Evolutionary conservation across 2,888 invertebrate species (phyloP).

Genomic region (Coenonympha glycerion): DNA sequence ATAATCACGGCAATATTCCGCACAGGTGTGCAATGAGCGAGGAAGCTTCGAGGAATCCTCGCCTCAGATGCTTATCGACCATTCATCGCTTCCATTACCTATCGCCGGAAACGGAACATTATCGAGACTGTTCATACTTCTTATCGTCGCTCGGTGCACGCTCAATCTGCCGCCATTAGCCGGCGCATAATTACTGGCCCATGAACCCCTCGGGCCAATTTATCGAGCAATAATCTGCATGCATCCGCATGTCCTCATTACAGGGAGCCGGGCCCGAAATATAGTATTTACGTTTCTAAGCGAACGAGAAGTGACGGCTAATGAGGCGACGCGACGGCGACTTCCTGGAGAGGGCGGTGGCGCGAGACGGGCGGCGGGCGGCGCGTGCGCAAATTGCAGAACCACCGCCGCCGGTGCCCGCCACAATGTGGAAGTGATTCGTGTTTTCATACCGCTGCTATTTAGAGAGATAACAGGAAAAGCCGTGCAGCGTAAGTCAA

Average conservation of each 20-base stretch:
- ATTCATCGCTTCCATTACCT: slow-evolving; percentile 25
- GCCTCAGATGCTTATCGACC: slow-evolving; percentile 19
- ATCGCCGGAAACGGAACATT: slow-evolving; percentile 25
- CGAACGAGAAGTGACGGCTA: slow-evolving; percentile 25
- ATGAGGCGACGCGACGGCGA: slow-evolving; percentile 29
- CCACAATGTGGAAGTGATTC: slow-evolving; percentile 25
- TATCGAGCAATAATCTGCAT: slow-evolving; percentile 27
- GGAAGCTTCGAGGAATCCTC: slow-evolving; percentile 18
- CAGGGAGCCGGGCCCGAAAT: slow-evolving; percentile 26
- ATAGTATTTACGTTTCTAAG: slow-evolving; percentile 31
- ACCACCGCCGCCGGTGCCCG: slow-evolving; percentile 9
- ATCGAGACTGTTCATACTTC: slow-evolving; percentile 18
- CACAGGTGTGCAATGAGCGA: slow-evolving; percentile 5
- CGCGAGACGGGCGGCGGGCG: slow-evolving; percentile 15
- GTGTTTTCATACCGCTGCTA: slow-evolving; percentile 20
- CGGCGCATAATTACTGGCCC: slow-evolving; percentile 29
- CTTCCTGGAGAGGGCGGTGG: slow-evolving; percentile 25
- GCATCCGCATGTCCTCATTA: slow-evolving; percentile 27
- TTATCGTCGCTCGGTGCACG: slow-evolving; percentile 17
- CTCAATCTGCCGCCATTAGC: slow-evolving; percentile 28
- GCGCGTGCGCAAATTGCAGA: slow-evolving; percentile 32
- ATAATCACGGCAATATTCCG: background rate
- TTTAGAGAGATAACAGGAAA: slow-evolving; percentile 15
- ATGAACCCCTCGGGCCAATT: slow-evolving; percentile 25
- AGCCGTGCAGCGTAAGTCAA: slow-evolving; percentile 1